phyloP scores from a whole-genome alignment of 2,888 invertebrate species.

The Unio pictorum region DNA sequence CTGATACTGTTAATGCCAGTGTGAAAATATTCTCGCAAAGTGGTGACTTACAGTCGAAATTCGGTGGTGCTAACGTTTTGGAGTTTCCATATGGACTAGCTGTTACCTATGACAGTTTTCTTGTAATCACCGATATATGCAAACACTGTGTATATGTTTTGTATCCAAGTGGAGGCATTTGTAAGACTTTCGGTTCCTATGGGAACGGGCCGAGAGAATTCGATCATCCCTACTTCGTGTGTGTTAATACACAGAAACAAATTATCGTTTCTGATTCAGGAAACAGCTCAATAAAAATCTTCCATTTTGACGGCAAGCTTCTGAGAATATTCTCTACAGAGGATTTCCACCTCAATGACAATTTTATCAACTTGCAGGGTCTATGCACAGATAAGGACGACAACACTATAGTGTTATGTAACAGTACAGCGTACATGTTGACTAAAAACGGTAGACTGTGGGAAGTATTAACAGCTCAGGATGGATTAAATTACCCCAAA shows the following conservation, averaged over 20 bases:
- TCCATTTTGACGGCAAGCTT: slow-evolving; percentile 61
- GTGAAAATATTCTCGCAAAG: slow-evolving; percentile 60
- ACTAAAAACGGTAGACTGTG: slow-evolving; percentile 66
- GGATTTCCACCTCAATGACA: slow-evolving; percentile 60
- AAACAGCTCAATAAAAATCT: slow-evolving; percentile 65
- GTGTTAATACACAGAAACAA: slow-evolving; percentile 59
- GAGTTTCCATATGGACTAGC: slow-evolving; percentile 65
- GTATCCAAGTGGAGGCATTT: slow-evolving; percentile 51
- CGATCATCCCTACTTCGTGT: slow-evolving; percentile 67
- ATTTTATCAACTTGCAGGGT: slow-evolving; percentile 59
- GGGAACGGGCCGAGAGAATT: slow-evolving; percentile 57
- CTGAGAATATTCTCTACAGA: slow-evolving; percentile 52
- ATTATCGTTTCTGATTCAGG: slow-evolving; percentile 67
- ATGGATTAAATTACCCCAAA: slow-evolving; percentile 61
- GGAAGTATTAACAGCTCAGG: slow-evolving; percentile 62
- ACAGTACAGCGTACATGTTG: slow-evolving; percentile 60
- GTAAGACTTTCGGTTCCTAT: slow-evolving; percentile 60
- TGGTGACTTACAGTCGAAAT: slow-evolving; percentile 51
- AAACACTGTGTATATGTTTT: slow-evolving; percentile 61
- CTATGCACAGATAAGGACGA: slow-evolving; percentile 61
- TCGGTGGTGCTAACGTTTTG: slow-evolving; percentile 48
- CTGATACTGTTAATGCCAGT: slow-evolving; percentile 66
- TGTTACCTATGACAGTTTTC: slow-evolving; percentile 50
- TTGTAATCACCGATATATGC: slow-evolving; percentile 63
- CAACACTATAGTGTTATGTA: slow-evolving; percentile 65